These are phyloP conservation scores for Norana najaformis DNA, from an alignment of 2,888 invertebrate species.

Conservation along the genomic window DNA sequence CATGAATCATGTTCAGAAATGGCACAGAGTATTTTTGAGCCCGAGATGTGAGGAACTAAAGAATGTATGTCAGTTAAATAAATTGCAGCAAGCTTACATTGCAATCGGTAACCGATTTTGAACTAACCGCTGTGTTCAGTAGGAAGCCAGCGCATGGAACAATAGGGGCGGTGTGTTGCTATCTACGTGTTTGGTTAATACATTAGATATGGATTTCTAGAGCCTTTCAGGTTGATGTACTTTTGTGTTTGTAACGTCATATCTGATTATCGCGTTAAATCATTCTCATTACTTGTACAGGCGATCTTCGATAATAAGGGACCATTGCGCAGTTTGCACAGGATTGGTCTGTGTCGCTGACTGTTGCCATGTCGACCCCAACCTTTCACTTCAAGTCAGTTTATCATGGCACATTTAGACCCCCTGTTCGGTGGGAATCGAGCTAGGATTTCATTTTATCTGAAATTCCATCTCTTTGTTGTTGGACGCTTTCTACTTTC, in stretches of 20 bases:
- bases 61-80: no score
- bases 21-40: no score
- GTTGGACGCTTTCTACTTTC: not conserved
- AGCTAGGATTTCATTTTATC: not conserved
- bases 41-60: no score
- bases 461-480: conserved; percentile 3
- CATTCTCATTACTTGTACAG: not conserved
- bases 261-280: not conserved
- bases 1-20: no score
- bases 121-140: no score
- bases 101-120: no score
- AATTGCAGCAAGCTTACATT: no score
- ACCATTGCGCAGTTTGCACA: not conserved
- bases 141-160: no score
- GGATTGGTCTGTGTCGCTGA: not conserved
- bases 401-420: not conserved
- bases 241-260: not conserved
- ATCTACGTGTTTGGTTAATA: no score
- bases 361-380: not conserved
- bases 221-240: not conserved
- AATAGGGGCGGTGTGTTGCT: no score
- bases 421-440: not conserved
- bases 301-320: not conserved
- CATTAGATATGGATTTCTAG: not conserved
- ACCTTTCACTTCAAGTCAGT: not conserved